Evolutionary conservation across 2,113 vertebrate genomes (phyloP).

Genomic region (Falcunculus frontatus): DNA sequence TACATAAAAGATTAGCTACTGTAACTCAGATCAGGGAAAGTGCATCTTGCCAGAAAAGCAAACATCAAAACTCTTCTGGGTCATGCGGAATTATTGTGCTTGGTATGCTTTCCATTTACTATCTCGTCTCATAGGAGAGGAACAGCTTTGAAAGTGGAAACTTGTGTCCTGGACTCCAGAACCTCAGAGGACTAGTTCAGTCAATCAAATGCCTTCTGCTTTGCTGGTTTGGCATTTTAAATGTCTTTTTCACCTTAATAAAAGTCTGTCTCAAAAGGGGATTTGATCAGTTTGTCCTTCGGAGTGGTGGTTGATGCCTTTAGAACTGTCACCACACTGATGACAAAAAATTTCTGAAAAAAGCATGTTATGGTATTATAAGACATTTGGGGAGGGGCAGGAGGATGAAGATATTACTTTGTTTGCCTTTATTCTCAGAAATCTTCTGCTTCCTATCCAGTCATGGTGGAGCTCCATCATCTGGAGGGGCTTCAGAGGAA

Average conservation of each 20-base stretch:
- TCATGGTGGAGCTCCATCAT: not conserved
- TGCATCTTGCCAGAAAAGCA: constrained; percentile 26
- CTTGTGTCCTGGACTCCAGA: not conserved
- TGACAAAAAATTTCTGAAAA: not conserved
- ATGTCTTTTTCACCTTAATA: not conserved
- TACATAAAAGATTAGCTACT: constrained; percentile 58
- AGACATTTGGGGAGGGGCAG: not conserved
- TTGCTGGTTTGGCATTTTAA: not conserved
- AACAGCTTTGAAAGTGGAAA: not conserved
- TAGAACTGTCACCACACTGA: not conserved
- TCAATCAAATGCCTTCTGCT: not conserved
- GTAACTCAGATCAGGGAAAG: constrained; percentile 19
- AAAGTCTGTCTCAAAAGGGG: not conserved
- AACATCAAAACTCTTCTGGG: constrained; percentile 20
- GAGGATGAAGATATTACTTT: not conserved
- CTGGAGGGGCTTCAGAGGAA: not conserved
- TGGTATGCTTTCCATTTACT: not conserved
- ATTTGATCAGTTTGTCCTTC: not conserved
- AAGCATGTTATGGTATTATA: not conserved
- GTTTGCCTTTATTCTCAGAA: not conserved
- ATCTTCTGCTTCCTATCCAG: not conserved
- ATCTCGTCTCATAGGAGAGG: not conserved
- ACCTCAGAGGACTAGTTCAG: not conserved
- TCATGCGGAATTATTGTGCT: not conserved
- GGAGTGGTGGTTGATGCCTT: not conserved